Evolutionary conservation across 1,140 invertebrate species (phyloP).

Genomic region (Camponotus floridanus): DNA sequence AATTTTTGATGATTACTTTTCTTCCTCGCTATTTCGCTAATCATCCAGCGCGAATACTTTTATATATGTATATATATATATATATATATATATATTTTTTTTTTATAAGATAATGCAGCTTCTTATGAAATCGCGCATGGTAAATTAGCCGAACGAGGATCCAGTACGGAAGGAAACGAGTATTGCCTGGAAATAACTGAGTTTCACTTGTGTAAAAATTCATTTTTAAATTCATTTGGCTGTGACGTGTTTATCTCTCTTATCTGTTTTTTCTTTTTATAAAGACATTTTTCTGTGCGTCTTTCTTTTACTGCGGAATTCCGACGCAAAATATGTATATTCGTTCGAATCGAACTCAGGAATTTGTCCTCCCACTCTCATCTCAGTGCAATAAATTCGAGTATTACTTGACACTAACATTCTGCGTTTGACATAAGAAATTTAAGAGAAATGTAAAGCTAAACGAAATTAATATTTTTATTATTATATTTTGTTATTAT

Average conservation of each 20-base stretch:
- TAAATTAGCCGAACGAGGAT: conserved; percentile 64
- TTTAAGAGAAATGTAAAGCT: neutral
- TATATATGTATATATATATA: too few relatives aligned
- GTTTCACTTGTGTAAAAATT: conserved; percentile 68
- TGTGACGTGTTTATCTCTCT: conserved; percentile 62
- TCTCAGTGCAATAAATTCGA: neutral
- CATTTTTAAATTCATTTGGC: conserved; percentile 73
- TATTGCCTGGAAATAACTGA: conserved; percentile 60
- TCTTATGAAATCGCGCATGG: conserved; percentile 38
- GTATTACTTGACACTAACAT: neutral
- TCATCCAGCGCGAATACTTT: conserved; percentile 14
- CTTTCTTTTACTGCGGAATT: neutral
- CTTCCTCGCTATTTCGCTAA: conserved; percentile 67
- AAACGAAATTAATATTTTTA: neutral
- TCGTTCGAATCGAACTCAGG: conserved; percentile 6
- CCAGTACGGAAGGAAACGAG: conserved; percentile 65
- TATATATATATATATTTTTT: neutral
- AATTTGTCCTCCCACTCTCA: conserved; percentile 1
- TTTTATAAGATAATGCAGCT: conserved; percentile 60
- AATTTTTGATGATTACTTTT: conserved; percentile 78
- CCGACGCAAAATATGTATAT: conserved; percentile 26
- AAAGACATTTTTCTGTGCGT: neutral
- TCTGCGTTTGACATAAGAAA: neutral
- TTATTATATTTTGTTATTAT: neutral
- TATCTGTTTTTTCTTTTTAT: neutral